Evolutionary conservation across 2,888 invertebrate genomes (phyloP).

Genomic region (Prosapia bicincta): DNA sequence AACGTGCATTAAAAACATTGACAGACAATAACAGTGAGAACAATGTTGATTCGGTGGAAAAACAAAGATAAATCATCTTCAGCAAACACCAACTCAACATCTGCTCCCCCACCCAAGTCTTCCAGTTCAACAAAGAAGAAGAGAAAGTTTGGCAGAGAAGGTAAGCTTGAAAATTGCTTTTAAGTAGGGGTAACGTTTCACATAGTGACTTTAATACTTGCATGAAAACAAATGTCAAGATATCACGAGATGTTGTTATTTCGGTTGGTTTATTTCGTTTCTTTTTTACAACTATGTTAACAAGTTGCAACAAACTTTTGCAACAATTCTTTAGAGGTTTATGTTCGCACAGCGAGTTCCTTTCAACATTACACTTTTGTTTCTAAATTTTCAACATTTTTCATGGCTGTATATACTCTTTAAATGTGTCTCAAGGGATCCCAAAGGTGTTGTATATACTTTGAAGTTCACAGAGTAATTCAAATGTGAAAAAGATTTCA

Average conservation of each 20-base stretch:
- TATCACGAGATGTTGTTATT: not conserved
- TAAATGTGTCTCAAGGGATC: not conserved
- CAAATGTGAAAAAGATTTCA: not conserved
- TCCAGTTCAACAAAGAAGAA: constrained; percentile 61
- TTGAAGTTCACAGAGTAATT: not conserved
- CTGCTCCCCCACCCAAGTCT: constrained; percentile 33
- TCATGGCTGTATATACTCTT: not conserved
- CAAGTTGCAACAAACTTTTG: too few relatives aligned
- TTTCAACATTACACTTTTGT: not conserved
- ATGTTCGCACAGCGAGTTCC: not conserved
- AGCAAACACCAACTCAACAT: constrained; percentile 23
- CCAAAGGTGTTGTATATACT: not conserved
- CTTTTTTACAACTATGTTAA: not conserved
- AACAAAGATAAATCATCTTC: constrained; percentile 40
- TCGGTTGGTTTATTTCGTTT: not conserved
- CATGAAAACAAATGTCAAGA: too few relatives aligned
- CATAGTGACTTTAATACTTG: not conserved
- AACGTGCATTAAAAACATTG: not conserved
- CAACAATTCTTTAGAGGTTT: not conserved
- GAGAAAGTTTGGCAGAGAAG: constrained; percentile 76
- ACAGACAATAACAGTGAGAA: constrained; percentile 16
- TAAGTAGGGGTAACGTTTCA: not conserved
- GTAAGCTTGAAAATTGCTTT: constrained; percentile 41
- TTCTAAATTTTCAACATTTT: not conserved
- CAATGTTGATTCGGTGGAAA: constrained; percentile 42